Conservation (phyloP, 2,797 vertebrate species). For the Pteronotus mesoamericanus region DNA sequence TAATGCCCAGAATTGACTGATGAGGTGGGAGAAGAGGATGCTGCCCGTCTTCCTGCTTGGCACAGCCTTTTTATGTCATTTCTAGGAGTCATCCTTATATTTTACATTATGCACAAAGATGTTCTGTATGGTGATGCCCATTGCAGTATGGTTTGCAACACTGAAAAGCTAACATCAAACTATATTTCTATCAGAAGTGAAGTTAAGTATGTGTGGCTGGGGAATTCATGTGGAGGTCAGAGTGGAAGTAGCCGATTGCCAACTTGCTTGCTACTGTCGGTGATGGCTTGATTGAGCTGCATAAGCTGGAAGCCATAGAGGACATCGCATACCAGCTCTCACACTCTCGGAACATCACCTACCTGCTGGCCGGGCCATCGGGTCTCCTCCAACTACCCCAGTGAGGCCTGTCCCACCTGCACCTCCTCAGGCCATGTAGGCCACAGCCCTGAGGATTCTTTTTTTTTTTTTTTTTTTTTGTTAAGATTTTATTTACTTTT, state of each 20-base stretch:
- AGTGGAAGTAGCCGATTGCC: conserved; percentile 88
- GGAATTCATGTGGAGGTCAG: neutral
- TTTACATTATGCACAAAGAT: neutral
- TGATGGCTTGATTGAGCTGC: conserved; percentile 94
- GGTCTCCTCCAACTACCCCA: conserved; percentile 96
- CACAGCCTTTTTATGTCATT: neutral
- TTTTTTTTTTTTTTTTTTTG: too few species aligned
- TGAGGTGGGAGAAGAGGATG: neutral
- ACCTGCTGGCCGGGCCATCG: conserved; percentile 92
- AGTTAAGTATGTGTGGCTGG: neutral
- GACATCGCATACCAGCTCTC: conserved; percentile 95
- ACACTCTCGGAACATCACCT: conserved; percentile 93
- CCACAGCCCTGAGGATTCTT: neutral
- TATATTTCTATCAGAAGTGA: neutral
- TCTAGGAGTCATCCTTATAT: neutral
- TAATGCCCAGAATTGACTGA: neutral
- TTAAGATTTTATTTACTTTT: too few species aligned
- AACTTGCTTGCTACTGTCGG: conserved; percentile 90
- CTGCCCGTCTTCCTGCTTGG: neutral
- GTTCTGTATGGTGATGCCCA: neutral
- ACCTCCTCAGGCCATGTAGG: neutral
- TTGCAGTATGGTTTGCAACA: neutral
- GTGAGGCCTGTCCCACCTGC: conserved; percentile 78
- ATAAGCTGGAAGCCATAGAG: conserved; percentile 96
- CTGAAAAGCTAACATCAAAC: neutral